A percentile compares a stretch with the other conserved stretches of the same genome.
Evolutionary conservation across 2,888 invertebrate species (phyloP).

Genomic region (Aricia artaxerxes): DNA sequence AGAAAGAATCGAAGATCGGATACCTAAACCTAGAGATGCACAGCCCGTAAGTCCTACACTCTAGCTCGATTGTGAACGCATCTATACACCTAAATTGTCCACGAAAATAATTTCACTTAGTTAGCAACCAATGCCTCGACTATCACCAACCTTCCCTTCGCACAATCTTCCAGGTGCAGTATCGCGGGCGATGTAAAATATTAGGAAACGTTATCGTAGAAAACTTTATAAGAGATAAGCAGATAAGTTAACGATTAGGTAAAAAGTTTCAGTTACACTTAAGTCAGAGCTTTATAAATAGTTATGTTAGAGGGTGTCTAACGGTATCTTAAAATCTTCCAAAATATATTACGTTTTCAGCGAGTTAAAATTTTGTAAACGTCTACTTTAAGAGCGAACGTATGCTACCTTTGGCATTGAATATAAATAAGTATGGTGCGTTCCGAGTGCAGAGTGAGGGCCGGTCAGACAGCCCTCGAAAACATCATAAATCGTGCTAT

Average conservation of each 20-base stretch:
- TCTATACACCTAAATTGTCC: constrained; percentile 49
- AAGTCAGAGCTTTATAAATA: constrained; percentile 32
- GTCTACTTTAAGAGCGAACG: constrained; percentile 17
- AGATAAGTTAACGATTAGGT: constrained; percentile 32
- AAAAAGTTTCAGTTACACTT: constrained; percentile 31
- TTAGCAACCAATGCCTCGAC: constrained; percentile 34
- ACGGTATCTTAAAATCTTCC: constrained; percentile 73
- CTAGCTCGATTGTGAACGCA: constrained; percentile 60
- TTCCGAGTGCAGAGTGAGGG: constrained; percentile 26
- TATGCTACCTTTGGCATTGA: constrained; percentile 51
- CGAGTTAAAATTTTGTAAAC: constrained; percentile 50
- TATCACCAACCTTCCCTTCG: background rate
- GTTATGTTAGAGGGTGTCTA: constrained; percentile 56
- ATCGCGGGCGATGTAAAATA: constrained; percentile 21
- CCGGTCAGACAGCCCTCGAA: constrained; percentile 11
- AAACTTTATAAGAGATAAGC: constrained; percentile 32
- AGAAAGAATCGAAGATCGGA: constrained; percentile 48
- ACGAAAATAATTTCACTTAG: constrained; percentile 64
- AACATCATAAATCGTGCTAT: constrained; percentile 30
- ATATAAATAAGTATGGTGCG: constrained; percentile 28
- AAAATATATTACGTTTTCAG: constrained; percentile 61
- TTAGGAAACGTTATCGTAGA: constrained; percentile 27
- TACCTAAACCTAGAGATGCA: constrained; percentile 70
- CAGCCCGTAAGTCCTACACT: constrained; percentile 71
- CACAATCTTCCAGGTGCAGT: constrained; percentile 15